Evolutionary conservation across 1,140 invertebrate species (phyloP).

Genomic region (Dolichoris vasculosae): DNA sequence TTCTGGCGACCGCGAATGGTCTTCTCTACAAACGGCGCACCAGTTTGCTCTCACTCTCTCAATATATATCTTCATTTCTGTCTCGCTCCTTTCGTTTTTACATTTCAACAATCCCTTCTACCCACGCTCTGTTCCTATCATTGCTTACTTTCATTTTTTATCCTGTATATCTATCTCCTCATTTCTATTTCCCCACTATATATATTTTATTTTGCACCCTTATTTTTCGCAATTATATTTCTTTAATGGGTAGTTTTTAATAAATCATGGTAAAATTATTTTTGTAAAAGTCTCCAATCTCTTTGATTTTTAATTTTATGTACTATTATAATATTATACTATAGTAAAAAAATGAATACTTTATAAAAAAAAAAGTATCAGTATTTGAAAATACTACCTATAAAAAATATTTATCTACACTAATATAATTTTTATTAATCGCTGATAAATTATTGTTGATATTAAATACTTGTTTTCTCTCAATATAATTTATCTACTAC

Average conservation of each 20-base stretch:
- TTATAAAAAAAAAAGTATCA: no score
- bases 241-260: background rate
- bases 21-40: background rate
- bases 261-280: background rate
- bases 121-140: background rate
- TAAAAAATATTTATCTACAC: no score
- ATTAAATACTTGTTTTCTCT: no score
- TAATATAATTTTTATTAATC: no score
- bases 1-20: conserved; percentile 39
- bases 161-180: conserved; percentile 35
- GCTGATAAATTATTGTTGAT: no score
- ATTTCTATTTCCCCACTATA: conserved; percentile 7
- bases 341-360: no score
- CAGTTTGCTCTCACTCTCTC: background rate
- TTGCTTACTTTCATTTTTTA: conserved; percentile 28
- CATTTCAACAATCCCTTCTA: conserved; percentile 36
- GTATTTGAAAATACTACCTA: no score
- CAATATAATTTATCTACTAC: no score
- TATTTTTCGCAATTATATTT: background rate
- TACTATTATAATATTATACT: no score
- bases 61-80: background rate
- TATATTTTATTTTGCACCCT: conserved; percentile 5
- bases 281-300: no score
- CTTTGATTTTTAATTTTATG: no score
- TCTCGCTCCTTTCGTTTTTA: conserved; percentile 6